Base-by-base conservation (phyloP, 2,888 invertebrate genomes). In the Notocelia uddmanniana region DNA sequence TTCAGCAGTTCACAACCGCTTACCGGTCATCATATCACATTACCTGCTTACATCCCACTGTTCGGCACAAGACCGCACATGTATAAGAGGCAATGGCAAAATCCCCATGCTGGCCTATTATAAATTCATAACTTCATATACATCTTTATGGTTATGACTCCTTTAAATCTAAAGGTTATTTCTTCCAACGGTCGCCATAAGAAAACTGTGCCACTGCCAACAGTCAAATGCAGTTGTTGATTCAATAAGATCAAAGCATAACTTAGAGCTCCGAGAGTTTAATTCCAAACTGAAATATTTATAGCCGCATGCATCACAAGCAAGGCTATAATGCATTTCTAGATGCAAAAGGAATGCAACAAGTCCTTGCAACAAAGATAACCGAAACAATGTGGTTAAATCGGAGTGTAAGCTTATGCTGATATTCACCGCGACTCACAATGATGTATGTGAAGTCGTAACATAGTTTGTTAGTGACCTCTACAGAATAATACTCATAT, bases 381-480 rank as follows among this genome's bases (percentile, higher is more conserved):
- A 45, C n/a, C 6, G 18, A 62, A 62, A 31, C 62, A 48, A 60
- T 62, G 19, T 48, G 31, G 26, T 19, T 50, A 18, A 26, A 62
- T 26, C 6, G 18, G 48, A 62, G 18, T 48, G 26, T 19, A 31
- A 34, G 34, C 18, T 62, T 19, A 31, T 57, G 34, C 18, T 62
- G 62, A 48, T 31, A 50, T 62, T 31, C 48, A 31, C n/a, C 11
- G 15, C 59, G 23, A 45, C n/a, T 45, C 45, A 37, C 19, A 15
- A 41, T 48, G 13, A 18, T 18, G 23, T n/a, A 18, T 23, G 59
- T 45, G 37, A 34, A 10, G n/a, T 18, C 10, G 18, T 18, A 48
- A 48, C 48, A 19, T 37, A 58, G 37, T 58, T 19, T 13, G 37
- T 37, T 13, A 19, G 18, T 34, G 57, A n/a, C 34, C 8, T 41